phyloP scores from a whole-genome alignment of 2,113 vertebrate species.

The Hystrix cristata region DNA sequence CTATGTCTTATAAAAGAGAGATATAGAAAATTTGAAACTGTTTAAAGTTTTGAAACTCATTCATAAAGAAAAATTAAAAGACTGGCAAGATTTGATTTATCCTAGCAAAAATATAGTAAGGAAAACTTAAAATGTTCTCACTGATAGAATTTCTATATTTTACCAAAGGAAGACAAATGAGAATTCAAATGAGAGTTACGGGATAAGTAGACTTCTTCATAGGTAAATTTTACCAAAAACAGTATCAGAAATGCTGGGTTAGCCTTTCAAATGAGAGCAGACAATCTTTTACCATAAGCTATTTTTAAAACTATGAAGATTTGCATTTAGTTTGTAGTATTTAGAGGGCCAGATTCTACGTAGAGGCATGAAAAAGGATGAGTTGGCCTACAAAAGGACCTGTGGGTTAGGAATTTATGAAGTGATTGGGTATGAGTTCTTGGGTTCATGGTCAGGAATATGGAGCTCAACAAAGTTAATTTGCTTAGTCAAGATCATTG shows the following conservation, averaged over 20 bases:
- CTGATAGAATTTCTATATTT: background rate
- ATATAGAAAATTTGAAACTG: background rate
- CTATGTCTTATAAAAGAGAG: constrained; percentile 38
- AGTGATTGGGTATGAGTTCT: background rate
- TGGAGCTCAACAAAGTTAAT: background rate
- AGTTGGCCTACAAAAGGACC: background rate
- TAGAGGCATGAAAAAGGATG: background rate
- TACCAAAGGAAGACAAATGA: background rate
- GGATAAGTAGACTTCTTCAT: background rate
- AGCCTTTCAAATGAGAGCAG: background rate
- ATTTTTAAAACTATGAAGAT: background rate
- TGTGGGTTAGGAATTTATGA: background rate
- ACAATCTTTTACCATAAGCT: constrained; percentile 7
- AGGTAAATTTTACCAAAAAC: background rate
- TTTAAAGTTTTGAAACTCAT: constrained; percentile 54
- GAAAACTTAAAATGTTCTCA: background rate
- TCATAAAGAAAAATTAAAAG: constrained; percentile 69
- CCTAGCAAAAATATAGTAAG: background rate
- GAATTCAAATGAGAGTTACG: background rate
- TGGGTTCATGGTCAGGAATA: background rate
- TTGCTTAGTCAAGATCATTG: constrained; percentile 5
- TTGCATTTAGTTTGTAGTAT: background rate
- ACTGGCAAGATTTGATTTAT: constrained; percentile 21
- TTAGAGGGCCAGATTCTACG: background rate
- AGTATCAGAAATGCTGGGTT: background rate